A percentile compares a stretch with the other conserved stretches of the same genome.
Conservation (phyloP, 2,888 invertebrate species). For the Drosophila siamana region DNA sequence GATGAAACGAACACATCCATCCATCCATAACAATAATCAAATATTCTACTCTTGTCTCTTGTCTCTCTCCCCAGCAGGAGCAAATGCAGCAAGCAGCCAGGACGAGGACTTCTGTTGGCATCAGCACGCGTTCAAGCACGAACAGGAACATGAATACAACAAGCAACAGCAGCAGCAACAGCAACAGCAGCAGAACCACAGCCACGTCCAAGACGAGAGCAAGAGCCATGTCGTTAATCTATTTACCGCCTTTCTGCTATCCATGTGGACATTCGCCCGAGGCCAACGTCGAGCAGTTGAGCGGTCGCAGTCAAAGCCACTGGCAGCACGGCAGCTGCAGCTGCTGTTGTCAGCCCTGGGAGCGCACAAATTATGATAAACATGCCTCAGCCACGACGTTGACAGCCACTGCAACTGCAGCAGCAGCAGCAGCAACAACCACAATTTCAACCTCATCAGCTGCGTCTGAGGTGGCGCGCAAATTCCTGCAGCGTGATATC, state of each 20-base stretch:
- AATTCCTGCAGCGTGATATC: slow-evolving; percentile 70
- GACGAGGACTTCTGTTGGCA: slow-evolving; percentile 29
- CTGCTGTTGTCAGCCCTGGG: slow-evolving; percentile 57
- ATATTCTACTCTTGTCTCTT: slow-evolving; percentile 74
- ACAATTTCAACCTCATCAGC: slow-evolving; percentile 31
- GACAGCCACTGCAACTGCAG: slow-evolving; percentile 32
- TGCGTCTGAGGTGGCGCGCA: slow-evolving; percentile 33
- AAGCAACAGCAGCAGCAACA: slow-evolving; percentile 32
- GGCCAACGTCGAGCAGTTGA: slow-evolving; percentile 46
- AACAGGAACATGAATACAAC: slow-evolving; percentile 7
- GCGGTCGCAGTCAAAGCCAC: slow-evolving; percentile 30
- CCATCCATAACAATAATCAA: slow-evolving; percentile 70
- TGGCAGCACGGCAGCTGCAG: slow-evolving; percentile 16
- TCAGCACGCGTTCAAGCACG: slow-evolving; percentile 13
- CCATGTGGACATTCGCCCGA: slow-evolving; percentile 82
- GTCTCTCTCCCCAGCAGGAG: slow-evolving; percentile 36
- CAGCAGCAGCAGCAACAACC: slow-evolving; percentile 28
- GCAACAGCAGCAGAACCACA: slow-evolving; percentile 39
- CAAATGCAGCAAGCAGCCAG: slow-evolving; percentile 51
- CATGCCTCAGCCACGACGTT: slow-evolving; percentile 62
- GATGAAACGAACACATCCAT: too few relatives aligned
- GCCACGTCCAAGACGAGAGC: slow-evolving; percentile 69
- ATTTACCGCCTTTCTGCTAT: slow-evolving; percentile 82
- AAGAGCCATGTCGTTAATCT: slow-evolving; percentile 81
- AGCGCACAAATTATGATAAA: slow-evolving; percentile 76